Base-by-base conservation (phyloP, 2,797 vertebrate species). In the Vireo griseus region DNA sequence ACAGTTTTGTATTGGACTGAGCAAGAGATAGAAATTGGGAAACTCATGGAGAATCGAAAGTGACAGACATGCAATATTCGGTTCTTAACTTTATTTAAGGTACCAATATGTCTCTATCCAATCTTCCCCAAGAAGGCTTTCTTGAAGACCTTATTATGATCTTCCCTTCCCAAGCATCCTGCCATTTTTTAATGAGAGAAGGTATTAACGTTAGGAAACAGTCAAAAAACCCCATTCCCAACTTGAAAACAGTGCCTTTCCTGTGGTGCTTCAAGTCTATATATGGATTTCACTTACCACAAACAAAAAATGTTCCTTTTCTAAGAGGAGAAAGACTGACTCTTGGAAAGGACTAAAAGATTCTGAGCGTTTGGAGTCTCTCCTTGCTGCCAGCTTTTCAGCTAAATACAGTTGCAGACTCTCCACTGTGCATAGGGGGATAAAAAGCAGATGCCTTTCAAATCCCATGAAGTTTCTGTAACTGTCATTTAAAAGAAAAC, bases 401-500 rank as follows among this genome's bases (percentile, higher is more conserved):
- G 78, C 83, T 87, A 92, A 91, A 92, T 69, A 80, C 40, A 75
- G 85, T 88, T 72, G 42, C 85, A 80, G 50, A 29, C 66, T 82
- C 35, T 87, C 39, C 1, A 4, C 54, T 86, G 33, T 48, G 50
- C 1, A 1, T 40, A 42, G 20, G 25, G 17, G 76, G 33, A 83
- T 84, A 78, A 90, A 90, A 95, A 92, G 62, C 79, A 94, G 88
- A 90, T 54, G 73, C 58, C 79, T 90, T 92, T 92, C 61, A 92
- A 92, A 94, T 86, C 66, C 68, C 62, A 29, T 66, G 44, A 74
- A 86, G 48, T 86, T 94, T 93, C 68, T 72, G 39, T 79, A 91
- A 39, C 68, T 92, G 83, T 80, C 72, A 81, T 92, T 91, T 87
- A 61, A 65, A 95, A 89, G 50, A 84, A 90, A 90, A 68, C 47